Evolutionary conservation across 2,113 vertebrate species (phyloP).

Genomic region (Syngnathoides biaculeatus): DNA sequence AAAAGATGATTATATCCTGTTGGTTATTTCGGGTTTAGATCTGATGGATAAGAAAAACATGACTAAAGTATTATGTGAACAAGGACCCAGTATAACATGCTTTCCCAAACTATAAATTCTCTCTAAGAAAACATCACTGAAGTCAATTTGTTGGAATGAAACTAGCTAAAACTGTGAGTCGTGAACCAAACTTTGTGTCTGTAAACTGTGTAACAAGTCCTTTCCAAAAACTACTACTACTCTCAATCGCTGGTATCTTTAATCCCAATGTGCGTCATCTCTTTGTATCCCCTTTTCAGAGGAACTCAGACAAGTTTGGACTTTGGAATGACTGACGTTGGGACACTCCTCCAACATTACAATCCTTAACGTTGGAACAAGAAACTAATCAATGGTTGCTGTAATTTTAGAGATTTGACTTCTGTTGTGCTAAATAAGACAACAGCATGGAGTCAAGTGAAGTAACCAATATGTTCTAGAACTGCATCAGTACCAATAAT

Average conservation of each 20-base stretch:
- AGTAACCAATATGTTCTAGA: too few relatives aligned
- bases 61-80: not conserved
- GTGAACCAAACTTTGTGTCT: not conserved
- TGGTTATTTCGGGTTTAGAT: slow-evolving; percentile 16
- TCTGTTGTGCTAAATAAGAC: too few relatives aligned
- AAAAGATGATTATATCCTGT: not conserved
- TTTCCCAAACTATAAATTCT: too few relatives aligned
- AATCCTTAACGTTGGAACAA: too few relatives aligned
- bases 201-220: too few relatives aligned
- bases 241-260: slow-evolving; percentile 88
- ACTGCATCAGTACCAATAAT: not conserved
- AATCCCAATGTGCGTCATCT: slow-evolving; percentile 88
- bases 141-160: not conserved
- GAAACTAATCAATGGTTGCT: too few relatives aligned
- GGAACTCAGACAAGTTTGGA: slow-evolving; percentile 23
- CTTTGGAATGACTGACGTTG: slow-evolving; percentile 21
- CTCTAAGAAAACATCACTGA: not conserved
- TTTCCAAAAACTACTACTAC: too few relatives aligned
- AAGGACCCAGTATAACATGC: not conserved
- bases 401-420: too few relatives aligned
- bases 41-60: not conserved
- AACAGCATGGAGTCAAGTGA: too few relatives aligned
- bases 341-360: not conserved
- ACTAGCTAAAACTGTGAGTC: not conserved
- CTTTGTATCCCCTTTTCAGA: slow-evolving; percentile 84